Evolutionary conservation across 2,113 vertebrate species (phyloP), one percentile per base, ranked within the genome.

Genomic region (Clarias batrachus): DNA sequence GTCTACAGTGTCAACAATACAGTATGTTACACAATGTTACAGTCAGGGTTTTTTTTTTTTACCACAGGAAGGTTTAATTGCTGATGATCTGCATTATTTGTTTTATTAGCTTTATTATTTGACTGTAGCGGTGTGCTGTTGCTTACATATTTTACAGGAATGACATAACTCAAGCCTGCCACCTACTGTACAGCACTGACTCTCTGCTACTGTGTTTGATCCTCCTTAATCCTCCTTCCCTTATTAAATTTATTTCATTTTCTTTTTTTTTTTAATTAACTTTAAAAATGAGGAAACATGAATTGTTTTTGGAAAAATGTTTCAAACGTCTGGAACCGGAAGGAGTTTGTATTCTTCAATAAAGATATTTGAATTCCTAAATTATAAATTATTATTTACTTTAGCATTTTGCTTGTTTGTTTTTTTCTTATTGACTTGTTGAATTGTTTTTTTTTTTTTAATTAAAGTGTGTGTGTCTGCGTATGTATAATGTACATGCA

Each of bases 81-180:
- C 17, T 37, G 16, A 2, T 30, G 10, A 10, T 2, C 33, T 30
- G 65, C 65, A 30, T 16, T 30, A 68, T 68, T 37, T 17, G 16
- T 70, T 30, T 70, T 33, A 17, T 33, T 17, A 33, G 0, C 27
- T 17, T 70, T 70, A 17, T 70, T 16, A n/a, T 27, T 27, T 70
- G 7, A 27, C 66, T 33, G 0, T 70, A 17, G 33, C 13, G 30
- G 8, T 37, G 33, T 41, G 70, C 41, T 48, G 23, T 41, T 73
- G 8, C 21, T 48, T 73, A 23, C 9, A 73, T 10, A 19, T 7
- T 71, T 27, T 60, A 48, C 16, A 78, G 52, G 5, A 54, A 14
- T 1, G 37, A 68, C 80, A 2, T 63, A 33, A 79, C 54, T 78
- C 84, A 82, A 83, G 52, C 79, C 84, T 83, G 77, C 79, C 80